Evolutionary conservation across 1,140 invertebrate genomes (phyloP), one percentile per base, ranked within the genome.

Genomic region (Drosophila auraria): DNA sequence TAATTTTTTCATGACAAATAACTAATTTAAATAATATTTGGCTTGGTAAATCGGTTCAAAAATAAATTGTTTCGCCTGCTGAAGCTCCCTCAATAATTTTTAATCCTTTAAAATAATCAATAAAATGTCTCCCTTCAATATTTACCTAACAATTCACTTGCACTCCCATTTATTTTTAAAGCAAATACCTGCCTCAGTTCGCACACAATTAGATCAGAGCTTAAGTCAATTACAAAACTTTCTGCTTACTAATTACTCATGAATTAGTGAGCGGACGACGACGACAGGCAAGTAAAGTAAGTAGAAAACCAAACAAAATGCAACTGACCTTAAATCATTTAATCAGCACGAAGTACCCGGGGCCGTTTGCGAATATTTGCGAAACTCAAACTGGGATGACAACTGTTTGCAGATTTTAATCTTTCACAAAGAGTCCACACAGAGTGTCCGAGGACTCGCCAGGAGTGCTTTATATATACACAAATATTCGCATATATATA

Each of bases 331-430:
- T 89, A 87, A 87, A 87, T 87, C 84, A 87, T 87, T 87, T 87
- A 87, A 87, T 87, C 83, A 83, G 68, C 77, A 78, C 50, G 20
- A 78, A 78, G 56, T 44, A 25, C 63, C 49, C 50, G 30, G 74
- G 58, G 60, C 44, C 65, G 68, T 62, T 80, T 65, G 30, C 33
- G 63, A 66, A 90, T 87, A 90, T 87, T 90, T 90, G 82, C 72
- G 65, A 90, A 82, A 79, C 80, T 89, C 58, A 89, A 90, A 90
- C 82, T 90, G 78, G 82, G 82, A 82, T 90, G 86, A 89, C 86
- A 90, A 90, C 86, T 90, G 86, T 90, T 90, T 90, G 86, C 87
- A 90, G 86, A 90, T 90, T 90, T 90, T 90, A 90, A 90, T 90
- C 86, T 90, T 86, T 90, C 86, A 87, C 84, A 90, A 82, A 82